Conservation (phyloP, 1,140 invertebrate genomes). For the Piezodorus guildinii region DNA sequence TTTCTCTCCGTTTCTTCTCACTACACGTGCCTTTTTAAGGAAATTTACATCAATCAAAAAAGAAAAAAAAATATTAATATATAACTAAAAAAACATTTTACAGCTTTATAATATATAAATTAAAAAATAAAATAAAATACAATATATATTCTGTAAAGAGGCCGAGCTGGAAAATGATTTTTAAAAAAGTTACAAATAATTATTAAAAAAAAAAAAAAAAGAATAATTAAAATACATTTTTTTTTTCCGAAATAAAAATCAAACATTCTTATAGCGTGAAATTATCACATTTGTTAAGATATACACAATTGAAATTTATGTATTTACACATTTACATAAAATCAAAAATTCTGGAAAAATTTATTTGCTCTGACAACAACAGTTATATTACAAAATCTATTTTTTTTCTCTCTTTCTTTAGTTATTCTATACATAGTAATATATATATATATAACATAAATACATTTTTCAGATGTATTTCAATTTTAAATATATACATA, state of each 20-base stretch:
- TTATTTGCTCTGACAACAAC: not conserved
- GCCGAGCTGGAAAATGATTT: not conserved
- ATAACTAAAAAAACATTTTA: not conserved
- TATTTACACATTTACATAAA: slow-evolving; percentile 13
- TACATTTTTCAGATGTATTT: not conserved
- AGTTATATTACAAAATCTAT: slow-evolving; percentile 1
- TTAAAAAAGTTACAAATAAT: not conserved
- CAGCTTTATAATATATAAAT: not conserved
- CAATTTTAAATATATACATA: not conserved
- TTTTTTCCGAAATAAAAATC: not conserved
- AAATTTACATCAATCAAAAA: slow-evolving; percentile 13
- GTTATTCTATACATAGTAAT: not conserved
- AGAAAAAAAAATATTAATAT: too few relatives aligned
- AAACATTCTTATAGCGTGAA: not conserved
- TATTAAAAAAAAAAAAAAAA: not conserved
- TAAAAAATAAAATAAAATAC: not conserved
- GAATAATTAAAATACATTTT: not conserved
- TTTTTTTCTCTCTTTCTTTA: not conserved
- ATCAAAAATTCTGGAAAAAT: not conserved
- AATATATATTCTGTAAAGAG: not conserved
- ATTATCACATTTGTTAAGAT: slow-evolving; percentile 10
- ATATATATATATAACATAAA: not conserved
- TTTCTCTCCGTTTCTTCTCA: not conserved
- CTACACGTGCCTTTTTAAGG: slow-evolving; percentile 9
- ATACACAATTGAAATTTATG: not conserved